These are phyloP conservation scores for Anorthoa munda DNA, from an alignment of 2,888 invertebrate species.

Conservation along the genomic window DNA sequence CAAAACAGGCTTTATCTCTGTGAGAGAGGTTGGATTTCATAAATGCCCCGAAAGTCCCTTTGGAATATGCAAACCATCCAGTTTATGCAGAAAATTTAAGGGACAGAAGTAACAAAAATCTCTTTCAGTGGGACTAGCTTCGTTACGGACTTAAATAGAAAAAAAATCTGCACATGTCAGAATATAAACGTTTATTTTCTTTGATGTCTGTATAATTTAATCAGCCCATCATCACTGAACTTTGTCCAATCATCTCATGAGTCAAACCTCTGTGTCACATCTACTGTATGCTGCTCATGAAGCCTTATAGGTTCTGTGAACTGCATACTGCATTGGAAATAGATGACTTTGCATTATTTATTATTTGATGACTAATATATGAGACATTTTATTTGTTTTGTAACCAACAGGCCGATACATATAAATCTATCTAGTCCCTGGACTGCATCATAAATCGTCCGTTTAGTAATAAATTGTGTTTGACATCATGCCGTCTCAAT, in stretches of 20 bases:
- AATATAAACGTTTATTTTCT: neutral
- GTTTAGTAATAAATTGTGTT: conserved; percentile 5
- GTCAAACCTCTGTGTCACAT: conserved; percentile 69
- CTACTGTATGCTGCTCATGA: conserved; percentile 37
- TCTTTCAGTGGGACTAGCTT: neutral
- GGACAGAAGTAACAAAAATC: too few relatives aligned
- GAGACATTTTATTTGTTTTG: conserved; percentile 27
- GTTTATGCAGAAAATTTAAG: too few relatives aligned
- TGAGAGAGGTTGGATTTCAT: too few relatives aligned
- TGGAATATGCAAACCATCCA: too few relatives aligned
- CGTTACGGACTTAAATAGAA: too few relatives aligned
- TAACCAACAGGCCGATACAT: neutral
- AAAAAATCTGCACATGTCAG: neutral
- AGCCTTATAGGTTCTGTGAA: conserved; percentile 1
- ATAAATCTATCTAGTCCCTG: conserved; percentile 4
- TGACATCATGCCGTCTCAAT: neutral
- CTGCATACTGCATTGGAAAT: conserved; percentile 25
- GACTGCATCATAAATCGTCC: neutral
- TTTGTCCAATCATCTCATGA: conserved; percentile 69
- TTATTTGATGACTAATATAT: conserved; percentile 37
- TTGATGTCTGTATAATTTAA: neutral
- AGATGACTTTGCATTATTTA: conserved; percentile 32
- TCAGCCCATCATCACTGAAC: conserved; percentile 5
- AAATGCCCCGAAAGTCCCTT: too few relatives aligned
- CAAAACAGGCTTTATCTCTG: too few relatives aligned